Conservation (phyloP, 2,797 vertebrate species). For the Melanogrammus aeglefinus region DNA sequence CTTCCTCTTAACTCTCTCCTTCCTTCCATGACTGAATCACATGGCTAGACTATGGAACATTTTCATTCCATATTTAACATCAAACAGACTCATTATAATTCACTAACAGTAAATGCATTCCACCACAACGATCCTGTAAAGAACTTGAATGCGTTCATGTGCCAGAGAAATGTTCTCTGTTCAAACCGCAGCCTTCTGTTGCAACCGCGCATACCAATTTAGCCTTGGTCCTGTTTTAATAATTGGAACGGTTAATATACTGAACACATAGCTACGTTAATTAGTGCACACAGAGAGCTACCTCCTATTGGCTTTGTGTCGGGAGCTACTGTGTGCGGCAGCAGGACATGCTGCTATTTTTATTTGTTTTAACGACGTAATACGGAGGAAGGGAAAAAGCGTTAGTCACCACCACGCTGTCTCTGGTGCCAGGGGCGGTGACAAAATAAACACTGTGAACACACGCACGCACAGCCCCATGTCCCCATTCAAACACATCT, state of each 20-base stretch:
- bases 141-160: not conserved
- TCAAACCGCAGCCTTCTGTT: not conserved
- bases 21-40: constrained; percentile 5
- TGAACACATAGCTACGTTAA: not conserved
- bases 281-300: not conserved
- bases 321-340: not conserved
- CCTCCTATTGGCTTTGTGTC: not conserved
- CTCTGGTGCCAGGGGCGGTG: not conserved
- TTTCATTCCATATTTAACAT: not conserved
- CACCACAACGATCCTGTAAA: not conserved
- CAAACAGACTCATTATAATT: not conserved
- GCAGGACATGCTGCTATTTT: not conserved
- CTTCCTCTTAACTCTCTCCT: not conserved
- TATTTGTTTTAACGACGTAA: not conserved
- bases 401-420: not conserved
- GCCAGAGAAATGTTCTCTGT: not conserved
- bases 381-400: not conserved
- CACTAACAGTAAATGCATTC: not conserved
- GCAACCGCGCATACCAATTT: not conserved
- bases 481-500: constrained; percentile 1
- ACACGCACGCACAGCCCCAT: not conserved
- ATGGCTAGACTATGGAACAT: not conserved
- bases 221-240: not conserved
- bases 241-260: not conserved
- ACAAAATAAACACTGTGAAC: not conserved